Evolutionary conservation across 2,797 vertebrate species (phyloP).

Genomic region (Pantherophis alleghaniensis): DNA sequence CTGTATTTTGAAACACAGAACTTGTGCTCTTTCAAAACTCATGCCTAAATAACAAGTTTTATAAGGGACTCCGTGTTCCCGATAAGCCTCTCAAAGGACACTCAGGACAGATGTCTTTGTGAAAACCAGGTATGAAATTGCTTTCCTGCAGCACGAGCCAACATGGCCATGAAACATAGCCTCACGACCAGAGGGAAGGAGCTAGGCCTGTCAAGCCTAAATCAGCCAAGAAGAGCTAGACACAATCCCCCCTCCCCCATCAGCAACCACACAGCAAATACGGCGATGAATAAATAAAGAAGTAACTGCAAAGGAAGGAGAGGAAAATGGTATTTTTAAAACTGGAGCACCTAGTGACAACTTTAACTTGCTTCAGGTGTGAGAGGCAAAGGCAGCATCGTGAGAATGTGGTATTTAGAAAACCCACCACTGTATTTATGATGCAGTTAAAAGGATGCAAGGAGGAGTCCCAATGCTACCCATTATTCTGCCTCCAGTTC

Average conservation of each 20-base stretch:
- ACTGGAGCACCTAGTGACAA: not conserved
- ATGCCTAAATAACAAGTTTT: not conserved
- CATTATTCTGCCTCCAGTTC: not conserved
- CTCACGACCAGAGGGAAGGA: not conserved
- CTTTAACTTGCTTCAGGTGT: not conserved
- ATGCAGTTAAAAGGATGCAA: not conserved
- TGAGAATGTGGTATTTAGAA: not conserved
- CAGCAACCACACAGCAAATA: not conserved
- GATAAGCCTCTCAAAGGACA: not conserved
- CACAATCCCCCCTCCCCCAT: not conserved
- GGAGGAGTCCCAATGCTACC: not conserved
- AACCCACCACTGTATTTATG: not conserved
- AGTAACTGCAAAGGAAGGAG: not conserved
- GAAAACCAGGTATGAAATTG: not conserved
- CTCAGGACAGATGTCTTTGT: not conserved
- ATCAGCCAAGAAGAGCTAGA: not conserved
- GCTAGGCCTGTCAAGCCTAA: not conserved
- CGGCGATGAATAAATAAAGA: not conserved
- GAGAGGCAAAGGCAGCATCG: not conserved
- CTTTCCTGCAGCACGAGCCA: not conserved
- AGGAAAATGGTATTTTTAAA: not conserved
- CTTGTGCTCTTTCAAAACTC: not conserved
- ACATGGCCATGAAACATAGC: not conserved
- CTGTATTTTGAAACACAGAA: not conserved
- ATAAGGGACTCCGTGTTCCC: not conserved